Evolutionary conservation across 92 coral and sea anemone genomes (phyloP).

Genomic region (Siderastrea radians): DNA sequence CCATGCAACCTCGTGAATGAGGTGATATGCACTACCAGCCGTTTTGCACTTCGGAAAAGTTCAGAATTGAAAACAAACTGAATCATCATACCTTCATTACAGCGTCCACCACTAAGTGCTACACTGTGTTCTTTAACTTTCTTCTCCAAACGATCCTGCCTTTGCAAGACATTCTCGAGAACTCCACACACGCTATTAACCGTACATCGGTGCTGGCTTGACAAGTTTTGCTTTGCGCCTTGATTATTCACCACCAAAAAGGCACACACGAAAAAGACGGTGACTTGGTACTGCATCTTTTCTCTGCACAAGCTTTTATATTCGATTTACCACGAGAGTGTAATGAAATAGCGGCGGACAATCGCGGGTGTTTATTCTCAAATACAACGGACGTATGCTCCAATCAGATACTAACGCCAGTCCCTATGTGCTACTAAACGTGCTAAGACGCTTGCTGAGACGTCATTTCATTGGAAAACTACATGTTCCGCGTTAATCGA

Average conservation of each 20-base stretch:
- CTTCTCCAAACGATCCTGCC: conserved; percentile 13
- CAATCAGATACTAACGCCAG: no score
- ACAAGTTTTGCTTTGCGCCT: not conserved
- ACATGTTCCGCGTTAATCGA: no score
- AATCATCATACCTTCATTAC: conserved; percentile 2
- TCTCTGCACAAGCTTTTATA: not conserved
- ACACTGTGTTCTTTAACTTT: conserved; percentile 3
- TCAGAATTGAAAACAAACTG: not conserved
- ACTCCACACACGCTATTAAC: not conserved
- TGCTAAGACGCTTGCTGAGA: no score
- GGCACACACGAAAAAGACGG: not conserved
- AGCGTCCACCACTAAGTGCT: not conserved
- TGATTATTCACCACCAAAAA: not conserved
- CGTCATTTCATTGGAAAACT: no score
- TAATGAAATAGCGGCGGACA: not conserved
- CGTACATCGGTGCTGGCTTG: not conserved
- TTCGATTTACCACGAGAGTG: not conserved
- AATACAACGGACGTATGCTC: no score
- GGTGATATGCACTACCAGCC: no score
- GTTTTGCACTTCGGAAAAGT: no score
- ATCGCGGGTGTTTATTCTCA: no score
- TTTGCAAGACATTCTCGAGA: not conserved
- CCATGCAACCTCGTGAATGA: no score
- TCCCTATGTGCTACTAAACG: no score
- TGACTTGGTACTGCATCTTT: not conserved